phyloP scores from a whole-genome alignment of 1,140 invertebrate species.

The Sogatella furcifera region DNA sequence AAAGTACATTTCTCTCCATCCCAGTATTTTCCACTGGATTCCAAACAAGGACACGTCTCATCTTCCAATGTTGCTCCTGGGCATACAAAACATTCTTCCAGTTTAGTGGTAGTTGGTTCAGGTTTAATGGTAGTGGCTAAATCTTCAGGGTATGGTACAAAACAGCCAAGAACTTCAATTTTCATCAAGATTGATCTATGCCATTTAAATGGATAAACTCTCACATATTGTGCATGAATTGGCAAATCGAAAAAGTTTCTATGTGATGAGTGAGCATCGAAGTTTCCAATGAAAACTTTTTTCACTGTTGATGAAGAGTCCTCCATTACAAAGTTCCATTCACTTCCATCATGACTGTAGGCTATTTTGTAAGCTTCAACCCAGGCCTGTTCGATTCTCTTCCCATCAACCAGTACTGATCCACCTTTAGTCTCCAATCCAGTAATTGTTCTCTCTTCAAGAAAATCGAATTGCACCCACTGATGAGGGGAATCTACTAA shows the following conservation, averaged over 20 bases:
- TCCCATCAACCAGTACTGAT: neutral
- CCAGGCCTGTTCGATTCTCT: slow-evolving; percentile 46
- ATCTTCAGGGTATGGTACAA: slow-evolving; percentile 47
- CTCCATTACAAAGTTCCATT: slow-evolving; percentile 45
- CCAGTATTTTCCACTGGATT: slow-evolving; percentile 42
- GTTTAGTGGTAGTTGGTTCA: slow-evolving; percentile 16
- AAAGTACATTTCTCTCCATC: slow-evolving; percentile 60
- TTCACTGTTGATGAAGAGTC: too few species aligned
- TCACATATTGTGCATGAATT: slow-evolving; percentile 57
- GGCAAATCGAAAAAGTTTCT: slow-evolving; percentile 39
- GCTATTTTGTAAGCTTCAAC: slow-evolving; percentile 58
- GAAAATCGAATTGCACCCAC: slow-evolving; percentile 53
- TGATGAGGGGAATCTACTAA: slow-evolving; percentile 18
- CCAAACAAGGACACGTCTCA: slow-evolving; percentile 28
- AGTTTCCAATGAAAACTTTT: slow-evolving; percentile 24
- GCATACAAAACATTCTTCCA: slow-evolving; percentile 36
- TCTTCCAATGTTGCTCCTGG: slow-evolving; percentile 31
- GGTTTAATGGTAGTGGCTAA: slow-evolving; percentile 8
- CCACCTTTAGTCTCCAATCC: slow-evolving; percentile 62
- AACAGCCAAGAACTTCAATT: slow-evolving; percentile 68
- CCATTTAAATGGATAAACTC: slow-evolving; percentile 64
- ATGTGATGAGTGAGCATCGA: slow-evolving; percentile 14
- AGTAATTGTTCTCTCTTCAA: slow-evolving; percentile 58
- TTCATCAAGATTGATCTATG: slow-evolving; percentile 57
- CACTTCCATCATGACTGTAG: slow-evolving; percentile 56